Evolutionary conservation across 2,888 invertebrate species (phyloP), one percentile per base, ranked within the genome.

Genomic region (Pedicia rivosa): DNA sequence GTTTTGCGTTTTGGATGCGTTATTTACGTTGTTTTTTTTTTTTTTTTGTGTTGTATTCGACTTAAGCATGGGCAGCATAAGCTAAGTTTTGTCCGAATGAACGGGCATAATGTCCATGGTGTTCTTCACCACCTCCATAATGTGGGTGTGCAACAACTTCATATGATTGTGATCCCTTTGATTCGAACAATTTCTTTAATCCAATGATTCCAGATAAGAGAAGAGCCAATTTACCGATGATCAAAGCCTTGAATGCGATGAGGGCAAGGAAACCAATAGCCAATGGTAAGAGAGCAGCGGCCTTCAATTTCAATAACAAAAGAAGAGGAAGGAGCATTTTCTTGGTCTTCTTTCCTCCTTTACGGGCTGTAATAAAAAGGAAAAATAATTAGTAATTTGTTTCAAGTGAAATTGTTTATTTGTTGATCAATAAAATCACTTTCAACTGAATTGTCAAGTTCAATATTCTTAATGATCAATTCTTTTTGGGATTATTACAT

Each of bases 201-300:
- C 70, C 76, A 41, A 86, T 72, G 42, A 84, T 68, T 40, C 72
- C 74, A 36, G 82, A 75, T 44, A 86, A 72, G 38, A 83, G 65
- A 15, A 87, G 67, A 4, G 86, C 84, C 42, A 86, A 73, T 67
- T 87, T 87, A 49, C 82, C 83, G 47, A 86, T 69, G 52, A 84
- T 63, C 47, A 87, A 67, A 43, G 86, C 86, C 68, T 87, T 86
- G 68, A 86, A 72, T 28, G 84, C 82, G 31, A 84, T 68, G 43
- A 86, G 67, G 37, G 82, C 84, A 50, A 86, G 72, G 47, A 66
- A 69, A 47, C 78, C 86, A 40, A 86, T 69, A 50, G 78, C 75
- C 46, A 86, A 63, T 20, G 84, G 84, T 48, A 82, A 73, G 44
- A 86, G 66, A 20, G 78, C 74, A 45, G 80, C 80, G 40, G 73